A percentile compares a stretch with the other conserved stretches of the same genome.
Evolutionary conservation across 2,113 vertebrate species (phyloP).

Genomic region (Okapia johnstoni): DNA sequence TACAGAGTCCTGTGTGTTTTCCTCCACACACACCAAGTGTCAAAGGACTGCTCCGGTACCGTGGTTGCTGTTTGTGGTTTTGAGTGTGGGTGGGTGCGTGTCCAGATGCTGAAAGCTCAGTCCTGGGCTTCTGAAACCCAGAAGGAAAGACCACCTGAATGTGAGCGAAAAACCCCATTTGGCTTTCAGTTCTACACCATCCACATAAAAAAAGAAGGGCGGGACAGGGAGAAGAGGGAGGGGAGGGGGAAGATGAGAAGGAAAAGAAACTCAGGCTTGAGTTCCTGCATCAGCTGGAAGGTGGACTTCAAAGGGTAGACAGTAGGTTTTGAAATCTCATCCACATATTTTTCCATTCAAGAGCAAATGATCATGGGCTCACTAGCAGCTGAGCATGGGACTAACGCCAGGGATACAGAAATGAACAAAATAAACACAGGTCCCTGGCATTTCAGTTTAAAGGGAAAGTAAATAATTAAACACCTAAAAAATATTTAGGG

Average conservation of each 20-base stretch:
- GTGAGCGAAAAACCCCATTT: not conserved
- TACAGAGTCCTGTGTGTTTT: fast-evolving
- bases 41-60: not conserved
- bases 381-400: not conserved
- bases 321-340: not conserved
- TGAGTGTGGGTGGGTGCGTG: not conserved
- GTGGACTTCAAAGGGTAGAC: not conserved
- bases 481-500: not conserved
- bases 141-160: not conserved
- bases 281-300: not conserved
- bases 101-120: not conserved
- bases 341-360: not conserved
- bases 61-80: not conserved
- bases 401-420: not conserved
- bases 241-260: not conserved
- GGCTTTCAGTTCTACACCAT: not conserved
- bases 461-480: not conserved
- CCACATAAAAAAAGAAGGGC: not conserved
- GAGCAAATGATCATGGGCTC: not conserved
- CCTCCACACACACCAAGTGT: not conserved
- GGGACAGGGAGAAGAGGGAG: not conserved
- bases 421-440: not conserved
- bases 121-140: not conserved
- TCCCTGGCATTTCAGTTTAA: not conserved
- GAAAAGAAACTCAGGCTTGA: not conserved